Evolutionary conservation across 1,140 invertebrate genomes (phyloP), one percentile per base, ranked within the genome.

Genomic region (Pogonus chalceus): DNA sequence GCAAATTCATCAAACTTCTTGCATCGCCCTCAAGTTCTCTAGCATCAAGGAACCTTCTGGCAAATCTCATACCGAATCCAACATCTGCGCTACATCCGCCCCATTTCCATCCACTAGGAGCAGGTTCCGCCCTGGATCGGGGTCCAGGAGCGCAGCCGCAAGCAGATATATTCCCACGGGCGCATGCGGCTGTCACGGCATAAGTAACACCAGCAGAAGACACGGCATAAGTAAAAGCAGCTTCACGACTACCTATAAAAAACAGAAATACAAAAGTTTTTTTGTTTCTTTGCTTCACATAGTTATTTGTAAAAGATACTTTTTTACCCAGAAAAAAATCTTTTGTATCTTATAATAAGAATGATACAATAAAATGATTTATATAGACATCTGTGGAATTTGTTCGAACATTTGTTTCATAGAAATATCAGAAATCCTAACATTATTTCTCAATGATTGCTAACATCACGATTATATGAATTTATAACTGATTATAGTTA

Each of bases 1-100:
- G 95, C 23, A 97, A 76, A 74, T 98, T 98, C 92, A 98, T 96
- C 57, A 94, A 73, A 50, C 87, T 88, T 24, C 92, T 75, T 2
- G 87, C 87, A 67, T 93, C 87, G 0, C 81, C 78, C 66, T 92
- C 88, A 52, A 90, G 74, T 66, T 92, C 85, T 51, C 89, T 74
- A 43, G 88, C 83, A 71, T 94, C 90, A 57, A 92, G 77, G 72
- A 92, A 92, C 63, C 82, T 81, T 46, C 88, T 74, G 20, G 88
- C 82, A 67, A 89, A 85, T 58, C 80, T 76, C 66, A 87, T 82
- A 9, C 89, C 88, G 58, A 80, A 89, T 10, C 81, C 79, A 20
- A 90, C 81, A 61, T 89, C 85, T 0, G 84, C 87, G 58, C 86
- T 88, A 62, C 91, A 95, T 0, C 92, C 92, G 7, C 88, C 88